A percentile compares a stretch with the other conserved stretches of the same genome.
phyloP scores from a whole-genome alignment of 2,888 invertebrate species.

The Tubiluchus corallicola region DNA sequence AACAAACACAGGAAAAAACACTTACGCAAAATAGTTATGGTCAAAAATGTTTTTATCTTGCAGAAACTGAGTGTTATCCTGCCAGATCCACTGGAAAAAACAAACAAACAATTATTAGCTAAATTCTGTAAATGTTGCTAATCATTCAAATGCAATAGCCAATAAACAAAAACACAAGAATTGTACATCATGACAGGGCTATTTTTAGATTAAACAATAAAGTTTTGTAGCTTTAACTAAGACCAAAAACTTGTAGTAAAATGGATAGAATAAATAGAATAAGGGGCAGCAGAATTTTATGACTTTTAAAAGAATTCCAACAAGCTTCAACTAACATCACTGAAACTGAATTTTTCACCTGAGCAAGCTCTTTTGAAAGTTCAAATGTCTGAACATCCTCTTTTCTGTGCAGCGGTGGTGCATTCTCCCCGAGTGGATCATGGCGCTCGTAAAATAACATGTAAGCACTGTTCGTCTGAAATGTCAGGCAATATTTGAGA shows the following conservation, averaged over 20 bases:
- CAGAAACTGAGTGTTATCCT: constrained; percentile 84
- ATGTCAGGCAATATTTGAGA: too few relatives aligned
- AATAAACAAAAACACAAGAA: too few relatives aligned
- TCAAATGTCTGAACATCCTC: constrained; percentile 37
- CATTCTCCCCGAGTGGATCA: background rate
- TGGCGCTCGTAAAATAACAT: constrained; percentile 82
- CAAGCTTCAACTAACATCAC: background rate
- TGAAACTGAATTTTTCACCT: constrained; percentile 25
- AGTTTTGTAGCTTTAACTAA: too few relatives aligned
- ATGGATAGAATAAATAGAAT: too few relatives aligned
- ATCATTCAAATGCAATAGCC: too few relatives aligned
- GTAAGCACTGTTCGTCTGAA: constrained; percentile 73
- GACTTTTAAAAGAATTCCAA: too few relatives aligned
- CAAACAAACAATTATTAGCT: too few relatives aligned
- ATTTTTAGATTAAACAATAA: too few relatives aligned
- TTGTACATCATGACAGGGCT: too few relatives aligned
- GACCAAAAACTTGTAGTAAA: too few relatives aligned
- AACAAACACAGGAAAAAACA: constrained; percentile 13
- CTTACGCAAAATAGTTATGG: constrained; percentile 79
- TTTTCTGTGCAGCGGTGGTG: background rate
- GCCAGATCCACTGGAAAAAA: constrained; percentile 62
- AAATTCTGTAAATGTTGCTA: too few relatives aligned
- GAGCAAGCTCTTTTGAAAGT: constrained; percentile 58
- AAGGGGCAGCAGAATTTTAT: too few relatives aligned
- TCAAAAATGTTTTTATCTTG: constrained; percentile 90